phyloP scores from a whole-genome alignment of 2,113 vertebrate species.

The Pica pica region DNA sequence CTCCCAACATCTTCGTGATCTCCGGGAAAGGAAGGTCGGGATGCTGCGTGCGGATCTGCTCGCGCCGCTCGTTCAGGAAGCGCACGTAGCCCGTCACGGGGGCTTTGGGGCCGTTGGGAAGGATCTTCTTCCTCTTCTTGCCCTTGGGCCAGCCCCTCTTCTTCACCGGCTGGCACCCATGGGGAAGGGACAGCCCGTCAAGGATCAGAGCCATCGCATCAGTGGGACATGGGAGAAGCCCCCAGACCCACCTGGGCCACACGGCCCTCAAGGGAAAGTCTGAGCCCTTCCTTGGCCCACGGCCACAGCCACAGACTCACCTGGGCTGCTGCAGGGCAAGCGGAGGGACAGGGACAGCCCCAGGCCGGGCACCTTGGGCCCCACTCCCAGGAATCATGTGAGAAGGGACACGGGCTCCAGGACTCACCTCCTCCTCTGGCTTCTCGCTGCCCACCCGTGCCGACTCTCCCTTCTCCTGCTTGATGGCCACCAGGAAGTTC shows the following conservation, averaged over 20 bases:
- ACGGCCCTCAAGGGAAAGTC: neutral
- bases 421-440: conserved; percentile 75
- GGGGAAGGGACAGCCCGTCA: neutral
- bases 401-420: accelerated
- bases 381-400: accelerated
- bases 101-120: conserved; percentile 95
- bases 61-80: conserved; percentile 90
- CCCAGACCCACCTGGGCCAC: neutral
- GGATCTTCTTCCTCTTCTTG: conserved; percentile 97
- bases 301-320: neutral
- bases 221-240: neutral
- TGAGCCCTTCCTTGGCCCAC: neutral
- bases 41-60: conserved; percentile 89
- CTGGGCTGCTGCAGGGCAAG: neutral
- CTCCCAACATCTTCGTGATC: conserved; percentile 95
- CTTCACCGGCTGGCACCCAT: conserved; percentile 81
- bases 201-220: accelerated
- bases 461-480: conserved; percentile 74
- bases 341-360: neutral
- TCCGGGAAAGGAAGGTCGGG: conserved; percentile 94
- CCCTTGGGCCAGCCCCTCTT: conserved; percentile 98
- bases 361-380: neutral
- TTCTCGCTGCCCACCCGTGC: conserved; percentile 49
- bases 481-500: conserved; percentile 72
- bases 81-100: conserved; percentile 93